phyloP scores from a whole-genome alignment of 2,888 invertebrate species.

The Patella pellucida region DNA sequence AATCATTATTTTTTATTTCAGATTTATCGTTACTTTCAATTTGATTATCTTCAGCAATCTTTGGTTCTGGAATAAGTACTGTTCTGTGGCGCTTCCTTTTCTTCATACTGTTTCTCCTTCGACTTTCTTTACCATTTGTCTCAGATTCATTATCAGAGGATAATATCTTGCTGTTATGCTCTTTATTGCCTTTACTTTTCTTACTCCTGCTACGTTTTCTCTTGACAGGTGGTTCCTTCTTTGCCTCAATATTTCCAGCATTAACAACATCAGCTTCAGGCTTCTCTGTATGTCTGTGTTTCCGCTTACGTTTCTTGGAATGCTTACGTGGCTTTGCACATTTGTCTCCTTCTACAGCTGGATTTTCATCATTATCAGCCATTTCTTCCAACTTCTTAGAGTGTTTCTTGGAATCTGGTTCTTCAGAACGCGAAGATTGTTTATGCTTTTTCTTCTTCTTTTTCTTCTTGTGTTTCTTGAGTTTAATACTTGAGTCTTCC shows the following conservation, averaged over 20 bases:
- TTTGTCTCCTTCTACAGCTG: constrained; percentile 24
- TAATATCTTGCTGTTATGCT: neutral
- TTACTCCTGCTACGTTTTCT: constrained; percentile 20
- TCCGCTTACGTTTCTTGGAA: constrained; percentile 45
- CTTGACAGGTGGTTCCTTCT: neutral
- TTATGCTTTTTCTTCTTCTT: constrained; percentile 30
- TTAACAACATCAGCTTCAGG: too few relatives aligned
- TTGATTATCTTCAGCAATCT: neutral
- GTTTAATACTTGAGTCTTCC: constrained; percentile 25
- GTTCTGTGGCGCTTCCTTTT: constrained; percentile 32
- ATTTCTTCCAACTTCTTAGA: constrained; percentile 26
- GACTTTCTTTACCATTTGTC: constrained; percentile 33
- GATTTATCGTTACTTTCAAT: constrained; percentile 13
- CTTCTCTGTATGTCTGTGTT: constrained; percentile 24
- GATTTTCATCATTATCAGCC: constrained; percentile 32
- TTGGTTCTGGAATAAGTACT: constrained; percentile 11
- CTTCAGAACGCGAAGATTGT: constrained; percentile 24
- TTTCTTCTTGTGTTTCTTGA: constrained; percentile 43
- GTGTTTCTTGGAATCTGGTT: constrained; percentile 23
- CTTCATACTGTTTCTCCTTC: constrained; percentile 35
- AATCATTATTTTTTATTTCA: constrained; percentile 12
- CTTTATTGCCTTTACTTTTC: neutral
- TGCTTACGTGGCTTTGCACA: constrained; percentile 26
- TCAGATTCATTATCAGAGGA: constrained; percentile 39
- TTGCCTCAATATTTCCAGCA: constrained; percentile 10